phyloP scores from a whole-genome alignment of 2,888 invertebrate genomes.

The Tetanocera ferruginea region DNA sequence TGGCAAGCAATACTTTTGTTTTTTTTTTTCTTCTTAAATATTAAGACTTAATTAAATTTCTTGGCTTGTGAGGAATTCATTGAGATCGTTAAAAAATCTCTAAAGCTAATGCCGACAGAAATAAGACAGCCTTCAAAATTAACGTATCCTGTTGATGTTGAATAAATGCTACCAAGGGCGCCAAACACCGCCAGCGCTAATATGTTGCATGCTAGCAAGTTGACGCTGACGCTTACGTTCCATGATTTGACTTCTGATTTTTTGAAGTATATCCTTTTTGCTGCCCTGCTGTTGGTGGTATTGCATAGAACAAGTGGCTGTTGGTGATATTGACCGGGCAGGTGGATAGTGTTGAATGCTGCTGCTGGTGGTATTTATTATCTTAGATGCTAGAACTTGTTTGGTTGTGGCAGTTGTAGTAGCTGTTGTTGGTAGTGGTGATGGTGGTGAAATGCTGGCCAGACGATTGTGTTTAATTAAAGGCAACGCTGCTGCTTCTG shows the following conservation, averaged over 20 bases:
- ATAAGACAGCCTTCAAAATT: not conserved
- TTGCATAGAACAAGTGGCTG: conserved; percentile 6
- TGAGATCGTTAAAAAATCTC: conserved; percentile 25
- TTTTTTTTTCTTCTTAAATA: not conserved
- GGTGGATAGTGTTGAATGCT: conserved; percentile 29
- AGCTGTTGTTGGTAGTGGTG: conserved; percentile 39
- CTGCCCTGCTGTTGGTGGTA: conserved; percentile 46
- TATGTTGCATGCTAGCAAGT: conserved; percentile 56
- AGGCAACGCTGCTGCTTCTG: not conserved
- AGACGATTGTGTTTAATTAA: conserved; percentile 38
- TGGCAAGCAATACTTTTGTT: conserved; percentile 9
- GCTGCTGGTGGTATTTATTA: conserved; percentile 16
- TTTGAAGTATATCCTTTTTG: conserved; percentile 62
- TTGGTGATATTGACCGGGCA: conserved; percentile 32
- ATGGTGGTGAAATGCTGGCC: conserved; percentile 39
- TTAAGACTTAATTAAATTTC: conserved; percentile 19
- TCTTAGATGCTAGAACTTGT: not conserved
- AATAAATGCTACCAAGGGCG: conserved; percentile 60
- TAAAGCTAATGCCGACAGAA: not conserved
- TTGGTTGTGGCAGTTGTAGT: conserved; percentile 26
- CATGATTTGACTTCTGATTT: conserved; percentile 66
- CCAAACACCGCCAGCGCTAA: conserved; percentile 57
- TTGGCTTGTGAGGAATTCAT: conserved; percentile 13
- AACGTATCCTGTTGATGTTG: not conserved
- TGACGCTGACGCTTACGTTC: conserved; percentile 65